phyloP scores from a whole-genome alignment of 1,140 invertebrate species.

The Aphelinus atriplicis region DNA sequence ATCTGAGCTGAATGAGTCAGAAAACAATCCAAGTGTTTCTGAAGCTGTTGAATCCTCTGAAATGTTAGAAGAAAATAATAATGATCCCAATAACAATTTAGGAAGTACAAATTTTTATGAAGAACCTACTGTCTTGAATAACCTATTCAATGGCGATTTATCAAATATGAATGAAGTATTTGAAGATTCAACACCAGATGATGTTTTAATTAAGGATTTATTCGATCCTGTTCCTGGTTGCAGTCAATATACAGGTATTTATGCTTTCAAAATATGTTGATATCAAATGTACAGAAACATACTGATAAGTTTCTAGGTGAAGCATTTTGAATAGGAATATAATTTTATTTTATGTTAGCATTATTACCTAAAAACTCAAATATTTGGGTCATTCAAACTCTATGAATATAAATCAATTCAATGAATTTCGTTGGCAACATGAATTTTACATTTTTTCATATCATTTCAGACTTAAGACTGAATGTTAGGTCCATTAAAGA shows the following conservation, averaged over 20 bases:
- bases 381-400: too few species aligned
- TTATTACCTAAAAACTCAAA: too few species aligned
- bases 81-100: slow-evolving; percentile 50
- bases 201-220: not conserved
- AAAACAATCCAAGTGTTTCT: not conserved
- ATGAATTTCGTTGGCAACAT: too few species aligned
- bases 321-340: too few species aligned
- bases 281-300: too few species aligned
- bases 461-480: not conserved
- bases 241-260: slow-evolving; percentile 44
- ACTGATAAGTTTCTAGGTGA: too few species aligned
- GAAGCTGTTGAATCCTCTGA: slow-evolving; percentile 14
- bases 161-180: not conserved
- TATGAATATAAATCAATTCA: too few species aligned
- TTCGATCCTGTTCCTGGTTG: slow-evolving; percentile 43
- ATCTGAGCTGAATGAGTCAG: not conserved
- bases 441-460: not conserved
- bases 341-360: too few species aligned
- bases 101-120: slow-evolving; percentile 10
- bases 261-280: too few species aligned
- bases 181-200: not conserved
- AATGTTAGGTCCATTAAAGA: not conserved
- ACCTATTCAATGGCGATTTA: too few species aligned
- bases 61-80: slow-evolving; percentile 48
- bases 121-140: not conserved